Base-by-base conservation (phyloP, 2,113 vertebrate species). In the Lamprotornis superbus region DNA sequence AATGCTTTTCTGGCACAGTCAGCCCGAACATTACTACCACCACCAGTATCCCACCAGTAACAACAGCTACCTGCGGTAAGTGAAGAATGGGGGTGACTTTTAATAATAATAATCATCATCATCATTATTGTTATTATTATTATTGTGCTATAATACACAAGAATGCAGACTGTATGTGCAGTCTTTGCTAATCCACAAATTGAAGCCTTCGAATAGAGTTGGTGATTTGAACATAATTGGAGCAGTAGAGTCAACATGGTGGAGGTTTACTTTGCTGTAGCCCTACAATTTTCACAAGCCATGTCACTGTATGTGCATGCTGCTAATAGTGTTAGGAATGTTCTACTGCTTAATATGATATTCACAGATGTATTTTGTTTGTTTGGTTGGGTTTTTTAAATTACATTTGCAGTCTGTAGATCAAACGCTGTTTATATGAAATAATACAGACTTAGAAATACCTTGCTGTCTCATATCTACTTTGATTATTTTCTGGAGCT, bases 1-100 rank as follows among this genome's bases (percentile, higher is more conserved):
- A 67, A 98, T 98, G 98, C 96, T 98, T 19, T 98, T 98, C 90
- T 98, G 98, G 98, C 98, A 98, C 93, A 91, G 96, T 12, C 98
- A 98, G 89, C 97, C 97, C 15, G 98, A 98, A 86, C 97, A 97
- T 82, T 98, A 95, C 70, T 95, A 97, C 6, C 89, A 96, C 6
- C 88, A 96, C 81, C 96, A 94, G 68, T 98, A 97, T 50, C 92
- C 95, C 83, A 75, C 81, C 81, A 88, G 52, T 30, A 96, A 82
- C 95, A 96, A 60, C 91, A 94, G 60, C 83, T 98, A 94, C 77
- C 57, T 97, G 76, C 84, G 98, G 98, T 98, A 98, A 98, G 97
- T 86, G 47, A 74, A 61, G 8, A 56, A 69, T 0, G 7, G 25
- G 57, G 9, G 2, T n/a, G 33, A 28, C 7, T 56, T 68, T 33